Evolutionary conservation across 1,140 invertebrate species (phyloP).

Genomic region (Pararge aegeria): DNA sequence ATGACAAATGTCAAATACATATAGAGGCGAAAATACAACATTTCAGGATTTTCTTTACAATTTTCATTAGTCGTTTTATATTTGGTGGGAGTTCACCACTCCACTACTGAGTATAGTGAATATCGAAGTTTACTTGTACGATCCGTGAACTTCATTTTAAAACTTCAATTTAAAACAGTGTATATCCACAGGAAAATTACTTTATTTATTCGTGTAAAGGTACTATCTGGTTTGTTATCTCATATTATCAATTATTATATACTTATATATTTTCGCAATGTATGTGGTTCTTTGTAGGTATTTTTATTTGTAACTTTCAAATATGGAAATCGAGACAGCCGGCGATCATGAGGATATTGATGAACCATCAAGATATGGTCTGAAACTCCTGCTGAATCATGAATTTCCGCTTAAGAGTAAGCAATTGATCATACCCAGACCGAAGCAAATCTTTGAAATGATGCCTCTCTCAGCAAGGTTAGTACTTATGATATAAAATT

Average conservation of each 20-base stretch:
- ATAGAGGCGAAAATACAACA: too few species aligned
- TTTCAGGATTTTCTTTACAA: too few species aligned
- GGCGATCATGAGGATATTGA: conserved; percentile 35
- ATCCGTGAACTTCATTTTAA: too few species aligned
- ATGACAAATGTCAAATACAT: too few species aligned
- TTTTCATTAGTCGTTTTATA: too few species aligned
- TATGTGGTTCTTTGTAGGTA: neutral
- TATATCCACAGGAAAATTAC: too few species aligned
- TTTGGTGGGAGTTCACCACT: too few species aligned
- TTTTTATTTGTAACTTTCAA: neutral
- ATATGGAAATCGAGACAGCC: neutral
- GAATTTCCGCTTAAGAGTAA: conserved; percentile 87
- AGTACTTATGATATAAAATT: neutral
- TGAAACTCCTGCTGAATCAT: conserved; percentile 88
- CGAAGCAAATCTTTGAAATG: conserved; percentile 84
- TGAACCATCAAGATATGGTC: conserved; percentile 82
- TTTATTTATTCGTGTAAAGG: too few species aligned
- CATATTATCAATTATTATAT: neutral
- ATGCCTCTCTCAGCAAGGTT: conserved; percentile 83
- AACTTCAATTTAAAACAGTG: too few species aligned
- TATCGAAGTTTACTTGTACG: too few species aligned
- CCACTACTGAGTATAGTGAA: too few species aligned
- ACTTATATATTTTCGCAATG: neutral
- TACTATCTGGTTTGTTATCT: neutral
- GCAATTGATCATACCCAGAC: conserved; percentile 83